Evolutionary conservation across 37 sponge, comb jelly and placozoan genomes (phyloP).

Genomic region (Chondrilla cf. caribensis): DNA sequence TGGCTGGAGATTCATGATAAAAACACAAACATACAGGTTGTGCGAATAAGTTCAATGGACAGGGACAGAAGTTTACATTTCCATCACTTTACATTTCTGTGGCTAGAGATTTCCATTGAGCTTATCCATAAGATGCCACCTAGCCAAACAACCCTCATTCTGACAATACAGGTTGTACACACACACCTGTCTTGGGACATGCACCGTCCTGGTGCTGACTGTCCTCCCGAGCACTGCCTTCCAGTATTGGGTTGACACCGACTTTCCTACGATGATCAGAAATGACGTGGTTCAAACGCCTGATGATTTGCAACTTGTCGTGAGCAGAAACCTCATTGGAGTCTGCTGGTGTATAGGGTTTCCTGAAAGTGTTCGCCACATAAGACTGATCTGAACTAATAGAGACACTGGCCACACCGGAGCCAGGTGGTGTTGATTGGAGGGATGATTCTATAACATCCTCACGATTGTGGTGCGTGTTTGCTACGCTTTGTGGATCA

Average conservation of each 20-base stretch:
- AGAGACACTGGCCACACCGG: not conserved
- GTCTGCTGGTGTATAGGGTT: not conserved
- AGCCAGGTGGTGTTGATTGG: not conserved
- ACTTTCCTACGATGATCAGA: conserved; percentile 17
- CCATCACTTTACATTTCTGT: no score
- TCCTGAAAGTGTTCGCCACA: not conserved
- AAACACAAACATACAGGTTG: no score
- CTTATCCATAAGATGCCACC: no score
- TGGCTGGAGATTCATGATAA: no score
- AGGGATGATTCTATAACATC: not conserved
- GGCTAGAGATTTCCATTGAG: no score
- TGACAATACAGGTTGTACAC: no score
- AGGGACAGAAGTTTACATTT: no score
- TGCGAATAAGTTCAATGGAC: no score
- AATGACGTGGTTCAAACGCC: conserved; percentile 16
- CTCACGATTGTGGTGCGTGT: not conserved
- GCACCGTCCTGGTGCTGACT: no score
- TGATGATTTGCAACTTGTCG: not conserved
- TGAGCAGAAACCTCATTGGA: not conserved
- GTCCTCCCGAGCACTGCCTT: no score
- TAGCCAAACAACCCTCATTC: no score
- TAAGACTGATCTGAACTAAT: not conserved
- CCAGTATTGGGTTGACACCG: not conserved
- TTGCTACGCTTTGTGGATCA: not conserved
- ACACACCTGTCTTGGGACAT: no score